Evolutionary conservation across 2,888 invertebrate species (phyloP).

Genomic region (Tinea trinotella): DNA sequence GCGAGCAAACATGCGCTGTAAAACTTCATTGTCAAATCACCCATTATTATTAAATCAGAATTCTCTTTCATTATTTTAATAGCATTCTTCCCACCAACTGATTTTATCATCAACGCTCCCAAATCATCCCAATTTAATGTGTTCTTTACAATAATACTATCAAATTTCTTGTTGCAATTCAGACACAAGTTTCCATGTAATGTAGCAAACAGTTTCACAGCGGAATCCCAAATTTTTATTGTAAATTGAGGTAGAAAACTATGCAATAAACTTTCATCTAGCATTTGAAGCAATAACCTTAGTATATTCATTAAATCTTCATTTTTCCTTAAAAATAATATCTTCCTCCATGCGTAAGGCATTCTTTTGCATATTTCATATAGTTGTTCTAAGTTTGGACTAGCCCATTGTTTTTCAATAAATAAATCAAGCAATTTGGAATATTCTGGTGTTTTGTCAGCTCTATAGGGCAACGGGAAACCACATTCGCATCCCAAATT

Average conservation of each 20-base stretch:
- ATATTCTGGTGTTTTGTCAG: slow-evolving; percentile 56
- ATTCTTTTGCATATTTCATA: slow-evolving; percentile 70
- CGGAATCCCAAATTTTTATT: slow-evolving; percentile 72
- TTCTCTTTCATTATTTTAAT: slow-evolving; percentile 71
- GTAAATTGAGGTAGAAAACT: slow-evolving; percentile 69
- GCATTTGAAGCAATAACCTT: slow-evolving; percentile 73
- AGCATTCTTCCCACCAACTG: slow-evolving; percentile 72
- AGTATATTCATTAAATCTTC: slow-evolving; percentile 66
- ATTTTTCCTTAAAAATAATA: slow-evolving; percentile 60
- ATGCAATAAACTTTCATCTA: slow-evolving; percentile 69
- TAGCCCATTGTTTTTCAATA: slow-evolving; percentile 62
- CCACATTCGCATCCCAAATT: slow-evolving; percentile 71
- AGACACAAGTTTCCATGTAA: slow-evolving; percentile 73
- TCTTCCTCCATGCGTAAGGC: slow-evolving; percentile 76
- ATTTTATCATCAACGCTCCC: slow-evolving; percentile 72
- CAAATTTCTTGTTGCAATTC: slow-evolving; percentile 70
- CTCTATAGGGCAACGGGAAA: slow-evolving; percentile 69
- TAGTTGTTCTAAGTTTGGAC: slow-evolving; percentile 52
- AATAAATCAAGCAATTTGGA: slow-evolving; percentile 71
- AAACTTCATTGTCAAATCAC: slow-evolving; percentile 74
- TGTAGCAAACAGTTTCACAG: slow-evolving; percentile 67
- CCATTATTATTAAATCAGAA: slow-evolving; percentile 65
- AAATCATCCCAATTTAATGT: slow-evolving; percentile 75
- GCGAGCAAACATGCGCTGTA: slow-evolving; percentile 71
- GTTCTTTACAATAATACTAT: slow-evolving; percentile 52